Conservation (phyloP, 2,797 vertebrate species). For the Esox masquinongy region DNA sequence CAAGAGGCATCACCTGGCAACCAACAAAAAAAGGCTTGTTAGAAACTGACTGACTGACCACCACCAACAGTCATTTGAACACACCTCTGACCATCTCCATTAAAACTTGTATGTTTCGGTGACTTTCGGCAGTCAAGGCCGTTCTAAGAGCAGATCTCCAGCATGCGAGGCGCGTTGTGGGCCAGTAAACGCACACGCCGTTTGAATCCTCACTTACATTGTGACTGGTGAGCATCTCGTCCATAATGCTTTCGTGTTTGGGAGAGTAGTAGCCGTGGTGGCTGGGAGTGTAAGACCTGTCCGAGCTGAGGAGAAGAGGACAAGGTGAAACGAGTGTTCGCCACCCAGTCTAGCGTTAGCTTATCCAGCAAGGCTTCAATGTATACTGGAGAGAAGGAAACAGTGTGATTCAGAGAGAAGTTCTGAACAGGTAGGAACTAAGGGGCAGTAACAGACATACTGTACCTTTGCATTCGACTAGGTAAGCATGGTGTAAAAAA, state of each 20-base stretch:
- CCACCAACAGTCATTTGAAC: neutral
- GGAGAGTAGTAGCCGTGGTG: constrained; percentile 85
- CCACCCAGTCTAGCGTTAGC: neutral
- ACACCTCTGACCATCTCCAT: neutral
- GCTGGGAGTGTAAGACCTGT: constrained; percentile 92
- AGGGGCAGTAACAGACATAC: constrained; percentile 40
- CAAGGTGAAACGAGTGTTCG: constrained; percentile 58
- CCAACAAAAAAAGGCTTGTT: constrained; percentile 6
- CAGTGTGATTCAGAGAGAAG: no score
- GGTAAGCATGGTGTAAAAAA: constrained; percentile 49
- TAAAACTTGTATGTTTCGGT: neutral
- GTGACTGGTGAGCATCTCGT: constrained; percentile 84
- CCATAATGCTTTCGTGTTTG: constrained; percentile 86
- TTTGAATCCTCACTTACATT: constrained; percentile 77
- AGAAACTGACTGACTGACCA: neutral
- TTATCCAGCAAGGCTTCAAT: constrained; percentile 10
- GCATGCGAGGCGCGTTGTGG: neutral
- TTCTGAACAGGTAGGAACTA: no score
- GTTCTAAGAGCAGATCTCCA: neutral
- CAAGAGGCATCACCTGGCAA: constrained; percentile 78
- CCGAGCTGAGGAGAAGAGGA: constrained; percentile 85
- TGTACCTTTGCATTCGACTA: constrained; percentile 85
- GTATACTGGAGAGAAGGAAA: no score
- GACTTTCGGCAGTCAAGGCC: neutral
- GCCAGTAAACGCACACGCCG: neutral